Percentiles rank a stretch among this genome's conserved stretches.
These are phyloP conservation scores for Hirtodrosophila cameraria DNA, from an alignment of 2,888 invertebrate species.

Conservation along the genomic window DNA sequence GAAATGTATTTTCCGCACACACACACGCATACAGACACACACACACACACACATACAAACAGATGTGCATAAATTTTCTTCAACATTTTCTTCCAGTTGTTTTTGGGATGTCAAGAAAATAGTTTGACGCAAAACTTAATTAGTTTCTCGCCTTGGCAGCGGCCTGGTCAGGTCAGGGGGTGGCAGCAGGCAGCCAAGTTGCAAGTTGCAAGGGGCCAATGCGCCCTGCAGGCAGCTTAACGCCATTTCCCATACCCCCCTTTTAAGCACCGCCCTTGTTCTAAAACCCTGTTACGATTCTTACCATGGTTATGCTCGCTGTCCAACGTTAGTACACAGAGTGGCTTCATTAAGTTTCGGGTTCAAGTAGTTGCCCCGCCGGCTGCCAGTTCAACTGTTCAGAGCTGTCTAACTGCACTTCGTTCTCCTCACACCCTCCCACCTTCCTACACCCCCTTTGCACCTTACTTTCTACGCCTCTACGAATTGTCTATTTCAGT, in stretches of 20 bases:
- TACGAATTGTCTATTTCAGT: slow-evolving; percentile 75
- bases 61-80: slow-evolving; percentile 54
- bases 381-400: slow-evolving; percentile 72
- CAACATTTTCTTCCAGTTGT: slow-evolving; percentile 56
- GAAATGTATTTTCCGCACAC: slow-evolving; percentile 40
- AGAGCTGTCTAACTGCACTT: slow-evolving; percentile 36
- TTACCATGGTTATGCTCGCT: slow-evolving; percentile 12
- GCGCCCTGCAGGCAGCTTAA: slow-evolving; percentile 40
- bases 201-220: too few species aligned
- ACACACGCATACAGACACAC: slow-evolving; percentile 9
- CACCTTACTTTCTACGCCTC: slow-evolving; percentile 1
- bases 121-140: slow-evolving; percentile 77
- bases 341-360: slow-evolving; percentile 74
- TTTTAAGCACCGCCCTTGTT: too few species aligned
- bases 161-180: neutral
- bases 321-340: slow-evolving; percentile 22
- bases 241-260: slow-evolving; percentile 2
- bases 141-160: slow-evolving; percentile 57
- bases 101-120: slow-evolving; percentile 43
- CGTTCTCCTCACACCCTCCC: neutral
- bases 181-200: too few species aligned
- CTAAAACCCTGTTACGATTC: too few species aligned
- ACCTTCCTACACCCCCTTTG: neutral
- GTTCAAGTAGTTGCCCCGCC: slow-evolving; percentile 71
- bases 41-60: neutral